Evolutionary conservation across 2,888 invertebrate genomes (phyloP).

Genomic region (Sceliomorpha sp.): DNA sequence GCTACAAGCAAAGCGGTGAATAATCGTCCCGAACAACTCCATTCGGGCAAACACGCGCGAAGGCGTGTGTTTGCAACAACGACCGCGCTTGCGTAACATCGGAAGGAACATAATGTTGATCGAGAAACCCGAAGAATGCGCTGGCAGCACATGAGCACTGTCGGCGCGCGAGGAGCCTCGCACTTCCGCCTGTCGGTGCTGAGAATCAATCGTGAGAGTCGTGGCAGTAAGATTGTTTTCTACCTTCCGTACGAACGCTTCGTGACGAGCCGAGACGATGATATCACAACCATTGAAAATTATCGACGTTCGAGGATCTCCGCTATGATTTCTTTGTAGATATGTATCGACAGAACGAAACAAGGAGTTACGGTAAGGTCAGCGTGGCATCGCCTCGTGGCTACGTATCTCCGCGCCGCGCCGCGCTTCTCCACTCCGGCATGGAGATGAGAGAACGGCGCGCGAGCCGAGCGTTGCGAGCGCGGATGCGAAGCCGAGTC

Average conservation of each 20-base stretch:
- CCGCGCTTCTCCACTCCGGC: constrained; percentile 15
- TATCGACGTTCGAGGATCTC: constrained; percentile 63
- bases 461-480: constrained; percentile 9
- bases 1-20: too few relatives aligned
- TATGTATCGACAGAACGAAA: constrained; percentile 59
- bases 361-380: constrained; percentile 56
- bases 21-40: constrained; percentile 18
- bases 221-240: constrained; percentile 63
- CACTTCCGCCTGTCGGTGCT: constrained; percentile 54
- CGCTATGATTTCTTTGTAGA: constrained; percentile 65
- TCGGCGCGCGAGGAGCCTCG: constrained; percentile 34
- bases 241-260: constrained; percentile 57
- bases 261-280: constrained; percentile 64
- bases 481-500: constrained; percentile 27
- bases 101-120: constrained; percentile 49
- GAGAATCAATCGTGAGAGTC: constrained; percentile 58
- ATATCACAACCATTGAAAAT: constrained; percentile 69
- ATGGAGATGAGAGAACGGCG: constrained; percentile 27
- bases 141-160: constrained; percentile 30
- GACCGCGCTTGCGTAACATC: constrained; percentile 45
- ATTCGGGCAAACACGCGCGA: too few relatives aligned
- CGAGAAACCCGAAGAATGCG: constrained; percentile 46
- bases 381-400: constrained; percentile 39
- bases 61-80: too few relatives aligned
- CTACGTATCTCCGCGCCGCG: constrained; percentile 33